phyloP scores from a whole-genome alignment of 2,113 vertebrate genomes.

The Baryphthengus martii region DNA sequence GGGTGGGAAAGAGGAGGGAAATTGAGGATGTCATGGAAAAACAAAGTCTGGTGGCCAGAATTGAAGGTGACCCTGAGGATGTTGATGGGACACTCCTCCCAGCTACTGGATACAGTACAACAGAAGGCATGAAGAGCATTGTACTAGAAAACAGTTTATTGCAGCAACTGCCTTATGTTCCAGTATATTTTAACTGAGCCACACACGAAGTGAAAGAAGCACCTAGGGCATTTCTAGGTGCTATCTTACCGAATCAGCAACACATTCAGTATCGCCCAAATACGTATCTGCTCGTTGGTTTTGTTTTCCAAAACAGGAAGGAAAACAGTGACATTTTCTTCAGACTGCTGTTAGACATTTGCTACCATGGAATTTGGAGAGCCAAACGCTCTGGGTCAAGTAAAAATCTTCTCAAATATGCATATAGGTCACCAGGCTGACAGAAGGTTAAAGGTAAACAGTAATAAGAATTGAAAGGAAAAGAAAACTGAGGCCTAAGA shows the following conservation, averaged over 20 bases:
- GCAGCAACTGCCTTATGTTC: background rate
- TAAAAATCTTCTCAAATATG: background rate
- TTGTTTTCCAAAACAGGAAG: background rate
- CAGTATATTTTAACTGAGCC: background rate
- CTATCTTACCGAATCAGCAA: background rate
- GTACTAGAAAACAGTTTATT: background rate
- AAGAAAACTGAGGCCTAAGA: too few relatives aligned
- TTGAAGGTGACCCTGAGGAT: background rate
- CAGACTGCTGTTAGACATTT: background rate
- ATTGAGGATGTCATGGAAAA: background rate
- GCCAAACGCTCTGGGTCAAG: background rate
- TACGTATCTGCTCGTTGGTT: rapidly evolving
- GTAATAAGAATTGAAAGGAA: too few relatives aligned
- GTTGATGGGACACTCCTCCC: background rate
- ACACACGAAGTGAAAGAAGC: background rate
- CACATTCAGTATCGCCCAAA: background rate
- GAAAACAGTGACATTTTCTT: background rate
- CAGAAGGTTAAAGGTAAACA: background rate
- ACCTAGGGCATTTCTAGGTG: background rate
- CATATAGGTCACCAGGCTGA: background rate
- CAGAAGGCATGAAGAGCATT: background rate
- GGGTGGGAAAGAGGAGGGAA: background rate
- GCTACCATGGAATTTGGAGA: background rate
- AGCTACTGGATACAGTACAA: background rate
- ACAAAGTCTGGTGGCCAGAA: background rate